Evolutionary conservation across 2,888 invertebrate genomes (phyloP), one percentile per base, ranked within the genome.

Genomic region (Lymantria monacha): DNA sequence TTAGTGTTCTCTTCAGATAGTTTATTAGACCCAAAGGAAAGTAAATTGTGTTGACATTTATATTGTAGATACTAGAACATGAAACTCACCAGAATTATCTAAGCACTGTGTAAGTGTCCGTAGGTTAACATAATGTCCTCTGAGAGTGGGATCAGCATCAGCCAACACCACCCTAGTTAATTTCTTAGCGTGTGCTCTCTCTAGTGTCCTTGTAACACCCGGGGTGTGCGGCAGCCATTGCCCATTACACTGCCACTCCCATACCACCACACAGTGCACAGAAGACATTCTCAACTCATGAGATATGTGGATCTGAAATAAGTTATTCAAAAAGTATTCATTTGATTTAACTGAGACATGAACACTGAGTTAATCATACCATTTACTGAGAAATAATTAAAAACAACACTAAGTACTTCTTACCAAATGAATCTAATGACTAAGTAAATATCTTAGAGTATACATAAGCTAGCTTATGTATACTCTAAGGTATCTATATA

Each of bases 191-290:
- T 96, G 94, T 0, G 97, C 97, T 47, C 97, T 92, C 81, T 97
- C 97, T 61, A 97, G 86, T 56, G 96, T 95, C 73, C 97, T 96
- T 0, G 96, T 95, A 7, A 97, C 97, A 7, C 95, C 96, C 0
- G 97, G 96, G 47, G 95, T 95, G 83, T 97, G 97, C 0, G 97
- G 97, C 78, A 96, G 90, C 97, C 97, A 97, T 70, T 93, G 93
- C 44, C 94, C 92, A 54, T 94, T 94, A 79, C 94, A 93, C 63
- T 84, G 83, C 93, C 95, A 95, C 90, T 96, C 96, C 96, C 96
- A 96, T 63, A 96, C 96, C 68, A 95, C 95, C 57, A 96, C 95
- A 57, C 94, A 95, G 84, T 95, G 95, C 52, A 94, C 93, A 11
- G 89, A 82, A 49, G 93, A 92, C 93, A 93, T 93, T 44, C 36